Evolutionary conservation across 2,888 invertebrate genomes (phyloP).

Genomic region (Marasmarcha lunaedactyla): DNA sequence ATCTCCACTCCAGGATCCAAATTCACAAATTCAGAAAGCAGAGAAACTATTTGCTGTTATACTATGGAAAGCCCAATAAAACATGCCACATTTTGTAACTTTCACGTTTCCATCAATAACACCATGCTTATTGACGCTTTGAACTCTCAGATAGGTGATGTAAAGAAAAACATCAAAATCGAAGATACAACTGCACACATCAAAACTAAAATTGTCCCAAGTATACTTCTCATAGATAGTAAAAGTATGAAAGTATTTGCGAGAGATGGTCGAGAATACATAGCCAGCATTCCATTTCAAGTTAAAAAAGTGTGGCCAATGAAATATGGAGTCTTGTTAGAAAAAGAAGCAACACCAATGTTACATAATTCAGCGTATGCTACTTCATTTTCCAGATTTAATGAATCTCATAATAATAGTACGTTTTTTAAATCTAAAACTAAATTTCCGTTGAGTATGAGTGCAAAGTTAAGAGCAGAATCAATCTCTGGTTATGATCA

Average conservation of each 20-base stretch:
- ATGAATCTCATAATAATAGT: conserved; percentile 51
- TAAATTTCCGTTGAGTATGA: conserved; percentile 39
- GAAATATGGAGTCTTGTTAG: conserved; percentile 86
- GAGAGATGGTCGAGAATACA: conserved; percentile 84
- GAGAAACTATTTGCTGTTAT: conserved; percentile 77
- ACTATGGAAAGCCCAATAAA: conserved; percentile 86
- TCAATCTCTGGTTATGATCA: conserved; percentile 45
- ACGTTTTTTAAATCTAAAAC: conserved; percentile 38
- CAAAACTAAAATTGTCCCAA: conserved; percentile 68
- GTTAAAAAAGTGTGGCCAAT: conserved; percentile 87
- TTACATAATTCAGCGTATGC: conserved; percentile 39
- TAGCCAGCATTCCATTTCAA: conserved; percentile 83
- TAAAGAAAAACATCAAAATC: conserved; percentile 58
- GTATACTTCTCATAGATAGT: conserved; percentile 80
- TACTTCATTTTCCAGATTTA: conserved; percentile 37
- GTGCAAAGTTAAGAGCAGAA: conserved; percentile 43
- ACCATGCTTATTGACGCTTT: conserved; percentile 65
- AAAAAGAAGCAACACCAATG: conserved; percentile 71
- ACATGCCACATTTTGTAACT: conserved; percentile 82
- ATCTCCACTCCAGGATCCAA: conserved; percentile 63
- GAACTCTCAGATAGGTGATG: conserved; percentile 59
- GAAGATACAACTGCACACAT: conserved; percentile 62
- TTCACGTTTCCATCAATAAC: conserved; percentile 61
- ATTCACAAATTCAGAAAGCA: conserved; percentile 56
- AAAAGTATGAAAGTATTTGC: conserved; percentile 83